Conservation (phyloP, 2,113 vertebrate species). For the Saguinus imperator region DNA sequence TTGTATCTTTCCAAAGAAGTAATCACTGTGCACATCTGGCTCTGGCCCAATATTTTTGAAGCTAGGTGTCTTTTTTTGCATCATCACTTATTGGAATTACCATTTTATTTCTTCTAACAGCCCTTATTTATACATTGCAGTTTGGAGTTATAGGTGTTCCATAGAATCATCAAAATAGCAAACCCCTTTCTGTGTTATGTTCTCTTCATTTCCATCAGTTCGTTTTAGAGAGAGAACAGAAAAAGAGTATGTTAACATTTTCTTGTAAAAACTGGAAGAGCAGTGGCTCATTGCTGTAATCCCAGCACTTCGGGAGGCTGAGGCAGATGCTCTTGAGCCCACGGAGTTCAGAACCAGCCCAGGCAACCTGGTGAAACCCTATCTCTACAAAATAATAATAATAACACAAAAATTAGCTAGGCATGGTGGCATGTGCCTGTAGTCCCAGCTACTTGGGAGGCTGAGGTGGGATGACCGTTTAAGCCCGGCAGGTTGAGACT, state of each 20-base stretch:
- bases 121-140: background rate
- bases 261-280: background rate
- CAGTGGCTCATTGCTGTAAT: no score
- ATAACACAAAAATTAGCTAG: no score
- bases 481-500: no score
- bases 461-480: no score
- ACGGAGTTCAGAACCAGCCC: no score
- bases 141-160: background rate
- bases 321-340: no score
- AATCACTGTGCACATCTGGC: rapidly evolving
- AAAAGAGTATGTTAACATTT: background rate
- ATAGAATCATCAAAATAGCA: background rate
- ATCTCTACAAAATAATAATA: no score
- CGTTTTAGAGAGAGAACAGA: background rate
- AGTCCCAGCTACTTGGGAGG: no score
- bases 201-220: background rate
- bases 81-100: background rate
- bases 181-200: background rate
- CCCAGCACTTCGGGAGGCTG: no score
- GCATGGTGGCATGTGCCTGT: no score
- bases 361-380: no score
- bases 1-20: background rate
- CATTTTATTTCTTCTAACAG: background rate
- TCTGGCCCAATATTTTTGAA: background rate
- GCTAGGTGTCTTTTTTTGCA: background rate